Percentiles rank a stretch among this genome's conserved stretches.
These are phyloP conservation scores for Phyllotis vaccarum DNA, from an alignment of 2,797 vertebrate species.

Conservation along the genomic window DNA sequence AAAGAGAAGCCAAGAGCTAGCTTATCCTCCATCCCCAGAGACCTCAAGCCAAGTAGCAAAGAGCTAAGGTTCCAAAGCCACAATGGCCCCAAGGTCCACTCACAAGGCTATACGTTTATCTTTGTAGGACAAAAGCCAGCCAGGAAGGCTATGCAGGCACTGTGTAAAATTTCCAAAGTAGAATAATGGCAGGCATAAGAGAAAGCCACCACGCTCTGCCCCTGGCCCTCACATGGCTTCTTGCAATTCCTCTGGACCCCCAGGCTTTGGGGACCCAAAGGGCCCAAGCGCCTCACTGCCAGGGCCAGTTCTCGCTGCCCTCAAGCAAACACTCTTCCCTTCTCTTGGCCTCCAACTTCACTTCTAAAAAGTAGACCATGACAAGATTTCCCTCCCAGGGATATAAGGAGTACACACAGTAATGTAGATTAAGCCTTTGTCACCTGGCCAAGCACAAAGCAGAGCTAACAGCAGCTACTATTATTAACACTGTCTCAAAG, in stretches of 20 bases:
- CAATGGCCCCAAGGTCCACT: background rate
- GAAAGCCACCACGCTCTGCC: background rate
- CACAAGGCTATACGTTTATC: background rate
- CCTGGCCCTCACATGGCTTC: background rate
- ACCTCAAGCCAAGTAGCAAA: background rate
- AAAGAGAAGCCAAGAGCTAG: conserved; percentile 33
- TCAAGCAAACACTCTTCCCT: background rate
- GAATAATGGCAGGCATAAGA: background rate
- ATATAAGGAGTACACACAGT: background rate
- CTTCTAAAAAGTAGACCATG: background rate
- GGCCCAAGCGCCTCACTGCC: background rate
- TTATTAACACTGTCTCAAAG: background rate
- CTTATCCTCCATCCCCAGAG: background rate
- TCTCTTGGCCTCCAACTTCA: background rate
- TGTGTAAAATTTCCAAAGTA: fast-evolving
- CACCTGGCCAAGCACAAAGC: background rate
- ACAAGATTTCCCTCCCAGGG: background rate
- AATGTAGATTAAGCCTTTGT: background rate
- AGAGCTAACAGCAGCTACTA: background rate
- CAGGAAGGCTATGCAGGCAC: background rate
- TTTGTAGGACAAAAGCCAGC: background rate
- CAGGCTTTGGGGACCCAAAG: background rate
- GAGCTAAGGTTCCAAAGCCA: background rate
- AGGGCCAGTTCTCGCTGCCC: background rate
- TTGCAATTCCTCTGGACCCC: background rate